Conservation (phyloP, 2,113 vertebrate genomes). For the Proterorhinus semilunaris region DNA sequence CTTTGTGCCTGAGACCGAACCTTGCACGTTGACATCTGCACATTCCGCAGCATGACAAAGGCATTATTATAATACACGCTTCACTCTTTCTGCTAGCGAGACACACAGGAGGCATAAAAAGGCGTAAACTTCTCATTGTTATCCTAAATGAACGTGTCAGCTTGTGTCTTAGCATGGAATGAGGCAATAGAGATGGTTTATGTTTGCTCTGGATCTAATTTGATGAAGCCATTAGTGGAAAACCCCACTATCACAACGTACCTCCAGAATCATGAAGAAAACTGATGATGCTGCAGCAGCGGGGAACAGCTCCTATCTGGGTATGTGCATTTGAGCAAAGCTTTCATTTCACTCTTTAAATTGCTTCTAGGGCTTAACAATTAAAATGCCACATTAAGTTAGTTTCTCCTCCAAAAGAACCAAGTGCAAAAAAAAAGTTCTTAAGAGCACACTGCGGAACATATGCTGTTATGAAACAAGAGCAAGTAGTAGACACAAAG, state of each 20-base stretch:
- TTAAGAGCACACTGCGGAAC: too few species aligned
- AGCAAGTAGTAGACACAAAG: too few species aligned
- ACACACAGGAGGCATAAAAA: constrained; percentile 27
- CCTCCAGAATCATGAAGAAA: constrained; percentile 11
- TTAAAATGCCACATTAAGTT: background rate
- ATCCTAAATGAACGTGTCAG: constrained; percentile 40
- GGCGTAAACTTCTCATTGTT: constrained; percentile 37
- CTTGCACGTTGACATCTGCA: background rate
- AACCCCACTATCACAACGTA: constrained; percentile 15
- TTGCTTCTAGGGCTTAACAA: background rate
- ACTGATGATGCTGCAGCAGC: constrained; percentile 27
- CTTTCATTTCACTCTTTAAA: constrained; percentile 22
- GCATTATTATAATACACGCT: constrained; percentile 5
- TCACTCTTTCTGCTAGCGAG: constrained; percentile 9
- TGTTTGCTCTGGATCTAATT: constrained; percentile 29
- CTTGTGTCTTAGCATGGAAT: constrained; percentile 37
- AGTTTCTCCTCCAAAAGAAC: background rate
- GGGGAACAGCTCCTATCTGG: background rate
- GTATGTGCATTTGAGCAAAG: constrained; percentile 15
- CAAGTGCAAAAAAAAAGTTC: too few species aligned
- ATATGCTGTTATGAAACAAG: too few species aligned
- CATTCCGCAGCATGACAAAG: constrained; percentile 9
- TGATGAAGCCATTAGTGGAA: constrained; percentile 33
- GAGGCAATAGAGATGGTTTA: constrained; percentile 41
- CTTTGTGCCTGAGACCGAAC: too few species aligned